Evolutionary conservation across 2,888 invertebrate species (phyloP), one percentile per base, ranked within the genome.

Genomic region (Rhamphomyia laevipes): DNA sequence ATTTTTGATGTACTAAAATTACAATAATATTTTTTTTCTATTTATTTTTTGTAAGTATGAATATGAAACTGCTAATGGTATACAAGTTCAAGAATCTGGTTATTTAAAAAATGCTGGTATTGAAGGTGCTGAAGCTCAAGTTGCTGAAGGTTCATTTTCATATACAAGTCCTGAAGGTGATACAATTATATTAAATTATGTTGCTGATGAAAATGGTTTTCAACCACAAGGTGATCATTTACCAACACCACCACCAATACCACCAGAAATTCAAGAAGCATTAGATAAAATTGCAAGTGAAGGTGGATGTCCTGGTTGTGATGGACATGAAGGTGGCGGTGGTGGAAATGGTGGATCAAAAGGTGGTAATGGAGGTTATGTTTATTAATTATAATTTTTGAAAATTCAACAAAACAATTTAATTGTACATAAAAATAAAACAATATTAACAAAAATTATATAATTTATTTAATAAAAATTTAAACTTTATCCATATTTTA

Each of bases 191-290:
- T 55, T 85, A 33, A 75, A 74, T 33, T 86, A 85, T 73, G 72
- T 77, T 45, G 84, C 85, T 60, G 84, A 85, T 60, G 84, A 85
- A 65, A 78, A 82, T 59, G 85, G 85, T 64, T 75, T 75, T 58
- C 73, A 65, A 49, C 67, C 68, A n/a, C 56, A 58, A 49, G 86
- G 87, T 35, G 82, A 80, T 44, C 86, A 87, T 66, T 71, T 87
- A 42, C 87, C 87, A 13, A 87, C 86, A 10, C 84, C 87, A 5
- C 87, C 86, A n/a, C 85, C 87, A 17, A 82, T 86, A 56, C 86
- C 86, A 10, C 74, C 77, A 47, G 85, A 81, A 56, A 86, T 86
- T 56, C 80, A 80, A 59, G 68, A 68, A 52, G 64, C 66, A 1
- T 55, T 69, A 43, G 67, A 65, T 51, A 63, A 61, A 51, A 58